Conservation (phyloP, 2,797 vertebrate species). For the Siniperca scherzeri region DNA sequence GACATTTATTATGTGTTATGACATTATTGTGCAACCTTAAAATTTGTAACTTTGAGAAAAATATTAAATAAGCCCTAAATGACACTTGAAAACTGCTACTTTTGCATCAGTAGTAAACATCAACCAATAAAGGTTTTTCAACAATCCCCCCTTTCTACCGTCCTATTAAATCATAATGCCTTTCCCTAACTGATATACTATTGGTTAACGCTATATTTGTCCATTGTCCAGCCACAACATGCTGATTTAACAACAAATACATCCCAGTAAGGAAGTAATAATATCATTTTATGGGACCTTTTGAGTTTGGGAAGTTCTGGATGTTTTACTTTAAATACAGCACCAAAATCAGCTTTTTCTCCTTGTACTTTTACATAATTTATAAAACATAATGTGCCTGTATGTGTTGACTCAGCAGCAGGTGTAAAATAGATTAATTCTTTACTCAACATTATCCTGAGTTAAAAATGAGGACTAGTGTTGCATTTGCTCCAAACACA, state of each 20-base stretch:
- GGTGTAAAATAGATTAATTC: background rate
- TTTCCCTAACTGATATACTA: background rate
- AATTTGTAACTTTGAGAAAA: background rate
- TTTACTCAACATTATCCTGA: background rate
- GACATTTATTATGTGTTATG: background rate
- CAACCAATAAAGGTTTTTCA: background rate
- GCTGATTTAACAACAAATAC: background rate
- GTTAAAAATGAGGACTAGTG: constrained; percentile 2
- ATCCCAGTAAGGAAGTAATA: too few species aligned
- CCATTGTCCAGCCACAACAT: background rate
- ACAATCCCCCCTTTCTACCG: background rate
- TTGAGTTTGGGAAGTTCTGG: too few species aligned
- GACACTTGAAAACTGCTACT: too few species aligned
- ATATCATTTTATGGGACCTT: too few species aligned
- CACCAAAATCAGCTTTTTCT: background rate
- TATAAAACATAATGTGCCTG: background rate
- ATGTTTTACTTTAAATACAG: background rate
- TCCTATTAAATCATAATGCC: background rate
- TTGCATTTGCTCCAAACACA: constrained; percentile 12
- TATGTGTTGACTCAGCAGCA: background rate
- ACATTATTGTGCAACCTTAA: too few species aligned
- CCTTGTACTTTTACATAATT: background rate
- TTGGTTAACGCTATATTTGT: too few species aligned
- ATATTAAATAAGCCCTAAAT: background rate
- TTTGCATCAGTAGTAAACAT: too few species aligned